These are phyloP conservation scores for Drosophila robusta DNA, from an alignment of 2,888 invertebrate genomes.

Conservation along the genomic window DNA sequence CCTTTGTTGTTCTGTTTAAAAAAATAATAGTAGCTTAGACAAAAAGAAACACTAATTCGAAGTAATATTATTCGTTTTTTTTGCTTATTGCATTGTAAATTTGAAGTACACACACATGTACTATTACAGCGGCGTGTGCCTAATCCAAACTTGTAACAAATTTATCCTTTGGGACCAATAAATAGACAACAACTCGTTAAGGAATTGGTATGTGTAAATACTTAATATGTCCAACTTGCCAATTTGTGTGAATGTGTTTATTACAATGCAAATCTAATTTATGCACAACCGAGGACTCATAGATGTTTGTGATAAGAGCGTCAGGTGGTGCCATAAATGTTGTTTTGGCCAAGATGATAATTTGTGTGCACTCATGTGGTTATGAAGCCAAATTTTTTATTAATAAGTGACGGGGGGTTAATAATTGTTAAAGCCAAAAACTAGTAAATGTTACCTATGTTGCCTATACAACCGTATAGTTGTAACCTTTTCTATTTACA, in stretches of 20 bases:
- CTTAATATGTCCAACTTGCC: constrained; percentile 11
- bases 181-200: constrained; percentile 26
- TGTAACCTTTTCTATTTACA: no score
- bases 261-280: constrained; percentile 22
- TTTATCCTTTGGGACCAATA: constrained; percentile 43
- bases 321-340: constrained; percentile 56
- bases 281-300: constrained; percentile 28
- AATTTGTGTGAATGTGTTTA: constrained; percentile 48
- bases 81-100: no score
- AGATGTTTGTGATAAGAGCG: constrained; percentile 34
- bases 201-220: background rate
- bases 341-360: background rate
- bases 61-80: no score
- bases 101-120: background rate
- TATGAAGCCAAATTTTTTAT: constrained; percentile 1
- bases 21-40: no score
- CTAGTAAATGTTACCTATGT: no score
- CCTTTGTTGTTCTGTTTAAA: no score
- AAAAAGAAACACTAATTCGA: no score
- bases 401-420: constrained; percentile 31
- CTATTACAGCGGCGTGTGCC: constrained; percentile 2
- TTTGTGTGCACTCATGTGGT: constrained; percentile 9
- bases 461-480: no score
- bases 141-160: constrained; percentile 19
- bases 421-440: constrained; percentile 16